Conservation (phyloP, 1,140 invertebrate genomes). For the Gryllus bimaculatus region DNA sequence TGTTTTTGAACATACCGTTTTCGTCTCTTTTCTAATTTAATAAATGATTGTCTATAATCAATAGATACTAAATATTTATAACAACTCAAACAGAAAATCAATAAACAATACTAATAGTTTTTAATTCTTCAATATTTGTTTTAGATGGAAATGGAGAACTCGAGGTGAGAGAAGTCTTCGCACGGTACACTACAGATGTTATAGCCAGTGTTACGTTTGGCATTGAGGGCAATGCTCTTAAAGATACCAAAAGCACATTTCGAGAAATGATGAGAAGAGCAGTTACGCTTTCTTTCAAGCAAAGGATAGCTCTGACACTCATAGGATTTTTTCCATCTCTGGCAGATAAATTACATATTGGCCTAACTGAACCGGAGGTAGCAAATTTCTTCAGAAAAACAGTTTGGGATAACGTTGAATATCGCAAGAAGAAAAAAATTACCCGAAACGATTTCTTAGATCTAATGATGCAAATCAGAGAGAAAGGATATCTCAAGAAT, state of each 20-base stretch:
- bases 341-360: no score
- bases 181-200: not conserved
- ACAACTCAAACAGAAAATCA: no score
- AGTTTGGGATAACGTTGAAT: constrained; percentile 25
- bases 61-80: no score
- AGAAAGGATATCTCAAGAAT: not conserved
- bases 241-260: constrained; percentile 7
- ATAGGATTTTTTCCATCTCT: no score
- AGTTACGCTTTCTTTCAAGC: no score
- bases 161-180: not conserved
- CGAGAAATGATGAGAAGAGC: not conserved
- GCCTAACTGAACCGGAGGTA: no score
- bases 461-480: constrained; percentile 32
- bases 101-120: no score
- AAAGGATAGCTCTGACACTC: no score
- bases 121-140: not conserved
- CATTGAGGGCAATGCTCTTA: constrained; percentile 1
- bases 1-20: no score
- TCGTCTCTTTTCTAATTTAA: no score
- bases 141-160: constrained; percentile 16
- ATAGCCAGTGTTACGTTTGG: constrained; percentile 10
- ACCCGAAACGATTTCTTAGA: constrained; percentile 43
- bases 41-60: no score
- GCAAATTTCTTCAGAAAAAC: not conserved
- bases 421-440: constrained; percentile 36